Base-by-base conservation (phyloP, 2,888 invertebrate genomes). In the Dichetophora obliterata region DNA sequence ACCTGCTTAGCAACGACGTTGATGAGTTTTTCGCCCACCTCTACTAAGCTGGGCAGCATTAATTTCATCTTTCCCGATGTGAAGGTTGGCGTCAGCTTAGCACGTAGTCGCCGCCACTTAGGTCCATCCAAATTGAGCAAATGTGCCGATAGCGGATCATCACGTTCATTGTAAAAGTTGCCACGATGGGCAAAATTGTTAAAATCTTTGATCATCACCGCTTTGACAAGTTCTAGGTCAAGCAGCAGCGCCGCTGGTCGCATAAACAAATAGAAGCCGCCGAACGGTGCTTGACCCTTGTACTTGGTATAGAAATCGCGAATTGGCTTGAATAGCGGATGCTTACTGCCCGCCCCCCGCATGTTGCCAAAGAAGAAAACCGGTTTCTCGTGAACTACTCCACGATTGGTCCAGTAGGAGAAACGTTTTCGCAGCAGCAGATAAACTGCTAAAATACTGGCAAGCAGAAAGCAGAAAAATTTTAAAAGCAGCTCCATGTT, bases 61-160 rank as follows among this genome's bases (percentile, higher is more conserved):
- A 85, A 86, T 76, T 89, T 90, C 87, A 91, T 90, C 84, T 91
- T 91, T 5, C 90, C 89, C 0, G 90, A 89, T 5, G 91, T 90
- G 81, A 91, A 91, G 0, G 90, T 90, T 0, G 91, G 90, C 2
- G 90, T 89, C 68, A 91, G 76, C 59, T 90, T 90, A 0, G 84
- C 81, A 37, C 91, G 85, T 79, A 91, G 84, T 27, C 86, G 84
- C 72, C 88, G 90, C 91, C 91, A 91, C 48, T 88, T 88, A 0
- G 86, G 82, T 0, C 90, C 90, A 19, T 87, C 87, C 77, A 89
- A 77, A 71, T 85, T 84, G 75, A 89, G 86, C 5, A 90, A 82
- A 82, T 90, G 87, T 1, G 82, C 89, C 11, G 87, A 83, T 1
- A 90, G 68, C 2, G 90, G 90, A 81, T 90, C 89, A 66, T 86